These are phyloP conservation scores for Penaeus indicus DNA, from an alignment of 1,140 invertebrate genomes.

Conservation along the genomic window DNA sequence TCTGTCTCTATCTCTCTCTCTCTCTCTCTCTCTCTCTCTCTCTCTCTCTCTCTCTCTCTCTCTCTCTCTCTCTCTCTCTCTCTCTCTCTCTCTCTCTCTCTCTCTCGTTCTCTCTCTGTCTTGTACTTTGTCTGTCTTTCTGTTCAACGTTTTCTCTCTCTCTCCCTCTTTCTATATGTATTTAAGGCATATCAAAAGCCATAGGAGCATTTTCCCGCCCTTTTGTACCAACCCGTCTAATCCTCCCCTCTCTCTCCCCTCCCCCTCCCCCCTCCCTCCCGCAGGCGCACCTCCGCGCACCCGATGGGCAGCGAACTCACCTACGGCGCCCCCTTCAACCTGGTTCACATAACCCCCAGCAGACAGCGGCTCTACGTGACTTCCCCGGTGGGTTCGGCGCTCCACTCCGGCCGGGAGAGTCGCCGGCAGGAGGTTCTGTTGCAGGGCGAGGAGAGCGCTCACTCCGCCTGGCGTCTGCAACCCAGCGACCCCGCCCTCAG, in stretches of 20 bases:
- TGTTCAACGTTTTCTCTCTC: too few relatives aligned
- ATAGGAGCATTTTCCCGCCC: too few relatives aligned
- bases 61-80: background rate
- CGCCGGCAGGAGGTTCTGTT: conserved; percentile 47
- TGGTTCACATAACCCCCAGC: conserved; percentile 23
- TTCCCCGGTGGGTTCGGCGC: conserved; percentile 46
- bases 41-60: background rate
- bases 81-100: background rate
- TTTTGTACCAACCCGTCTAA: too few relatives aligned
- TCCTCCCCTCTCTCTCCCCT: background rate
- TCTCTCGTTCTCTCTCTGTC: too few relatives aligned
- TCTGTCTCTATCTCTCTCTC: background rate
- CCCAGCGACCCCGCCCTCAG: conserved; percentile 23
- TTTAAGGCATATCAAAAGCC: too few relatives aligned
- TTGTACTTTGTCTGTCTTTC: too few relatives aligned
- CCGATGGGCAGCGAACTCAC: conserved; percentile 9
- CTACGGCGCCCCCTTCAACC: conserved; percentile 58
- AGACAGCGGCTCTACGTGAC: conserved; percentile 39
- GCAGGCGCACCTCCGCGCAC: background rate
- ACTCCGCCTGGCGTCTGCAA: conserved; percentile 43
- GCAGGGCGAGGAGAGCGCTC: background rate
- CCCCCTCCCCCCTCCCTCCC: background rate
- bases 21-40: background rate
- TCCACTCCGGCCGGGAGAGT: conserved; percentile 42
- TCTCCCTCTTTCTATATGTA: too few relatives aligned